Conservation (phyloP, 2,797 vertebrate species). For the Gallinago nigripennis region DNA sequence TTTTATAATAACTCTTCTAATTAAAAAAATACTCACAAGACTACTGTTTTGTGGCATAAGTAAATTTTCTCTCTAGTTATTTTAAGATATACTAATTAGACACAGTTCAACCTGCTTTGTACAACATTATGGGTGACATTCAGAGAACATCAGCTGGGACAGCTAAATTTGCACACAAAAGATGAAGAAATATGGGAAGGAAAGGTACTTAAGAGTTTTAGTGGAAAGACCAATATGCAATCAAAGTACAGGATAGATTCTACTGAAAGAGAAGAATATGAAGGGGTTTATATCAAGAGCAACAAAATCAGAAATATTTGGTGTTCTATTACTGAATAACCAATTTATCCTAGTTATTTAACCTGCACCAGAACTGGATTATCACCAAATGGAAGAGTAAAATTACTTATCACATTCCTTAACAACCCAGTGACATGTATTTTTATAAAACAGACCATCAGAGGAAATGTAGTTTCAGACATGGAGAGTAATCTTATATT, state of each 20-base stretch:
- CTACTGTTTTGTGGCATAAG: background rate
- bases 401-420: background rate
- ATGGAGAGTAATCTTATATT: background rate
- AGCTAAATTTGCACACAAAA: background rate
- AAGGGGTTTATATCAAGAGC: background rate
- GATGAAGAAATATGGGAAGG: background rate
- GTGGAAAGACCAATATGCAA: fast-evolving
- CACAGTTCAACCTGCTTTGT: background rate
- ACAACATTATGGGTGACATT: background rate
- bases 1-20: background rate
- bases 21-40: background rate
- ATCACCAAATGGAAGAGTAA: background rate
- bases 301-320: background rate
- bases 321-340: background rate
- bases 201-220: background rate
- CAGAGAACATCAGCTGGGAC: background rate
- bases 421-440: background rate
- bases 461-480: background rate
- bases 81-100: background rate
- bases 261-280: background rate
- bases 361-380: background rate
- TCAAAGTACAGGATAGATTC: background rate
- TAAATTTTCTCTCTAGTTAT: background rate
- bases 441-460: background rate
- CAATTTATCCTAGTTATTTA: background rate